Evolutionary conservation across 2,888 invertebrate genomes (phyloP).

Genomic region (Chesias legatella): DNA sequence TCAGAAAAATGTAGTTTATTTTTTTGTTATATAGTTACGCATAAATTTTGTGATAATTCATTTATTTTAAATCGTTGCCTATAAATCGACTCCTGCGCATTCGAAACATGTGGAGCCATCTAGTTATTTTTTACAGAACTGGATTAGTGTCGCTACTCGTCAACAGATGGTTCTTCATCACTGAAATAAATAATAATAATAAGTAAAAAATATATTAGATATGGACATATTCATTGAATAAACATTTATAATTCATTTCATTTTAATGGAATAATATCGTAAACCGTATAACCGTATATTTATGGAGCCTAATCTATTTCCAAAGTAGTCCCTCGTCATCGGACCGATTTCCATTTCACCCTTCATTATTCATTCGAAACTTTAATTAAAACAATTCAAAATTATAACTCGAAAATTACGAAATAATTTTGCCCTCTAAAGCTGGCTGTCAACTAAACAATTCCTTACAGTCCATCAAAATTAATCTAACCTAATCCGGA

Average conservation of each 20-base stretch:
- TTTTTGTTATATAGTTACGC: neutral
- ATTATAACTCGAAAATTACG: conserved; percentile 65
- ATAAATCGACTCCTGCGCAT: conserved; percentile 43
- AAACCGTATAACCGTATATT: too few species aligned
- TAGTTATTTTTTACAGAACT: conserved; percentile 27
- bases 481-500: conserved; percentile 75
- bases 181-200: neutral
- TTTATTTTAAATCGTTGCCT: too few species aligned
- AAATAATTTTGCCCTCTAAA: conserved; percentile 66
- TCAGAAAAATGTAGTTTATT: too few species aligned
- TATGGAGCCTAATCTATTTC: conserved; percentile 1
- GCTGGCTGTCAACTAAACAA: conserved; percentile 72
- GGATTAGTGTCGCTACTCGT: conserved; percentile 38
- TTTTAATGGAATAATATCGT: too few species aligned
- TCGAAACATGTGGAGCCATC: conserved; percentile 48
- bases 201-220: neutral
- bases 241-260: too few species aligned
- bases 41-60: too few species aligned
- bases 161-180: conserved; percentile 40
- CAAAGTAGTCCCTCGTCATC: conserved; percentile 48
- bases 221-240: too few species aligned
- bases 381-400: conserved; percentile 71
- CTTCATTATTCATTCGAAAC: conserved; percentile 56
- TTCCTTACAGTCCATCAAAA: conserved; percentile 76
- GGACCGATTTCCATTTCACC: conserved; percentile 40